These are phyloP conservation scores for Aegotheles bennettii DNA, from an alignment of 2,113 vertebrate species.

Conservation along the genomic window DNA sequence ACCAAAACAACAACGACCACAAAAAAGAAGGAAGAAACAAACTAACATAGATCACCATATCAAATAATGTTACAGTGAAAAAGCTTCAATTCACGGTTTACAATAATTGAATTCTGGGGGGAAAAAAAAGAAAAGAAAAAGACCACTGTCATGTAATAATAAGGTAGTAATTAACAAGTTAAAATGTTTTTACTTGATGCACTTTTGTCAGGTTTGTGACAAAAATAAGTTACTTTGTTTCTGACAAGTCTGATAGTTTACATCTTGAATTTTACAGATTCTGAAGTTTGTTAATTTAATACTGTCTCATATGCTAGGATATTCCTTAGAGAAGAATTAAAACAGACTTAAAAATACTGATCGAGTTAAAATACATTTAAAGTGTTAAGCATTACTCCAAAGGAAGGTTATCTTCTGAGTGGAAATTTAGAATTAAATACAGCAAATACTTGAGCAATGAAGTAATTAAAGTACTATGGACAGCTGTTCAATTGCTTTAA, in stretches of 20 bases:
- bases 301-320: background rate
- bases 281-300: background rate
- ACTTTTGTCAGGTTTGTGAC: background rate
- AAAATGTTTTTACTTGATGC: background rate
- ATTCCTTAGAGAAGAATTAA: background rate
- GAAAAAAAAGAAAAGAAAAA: background rate
- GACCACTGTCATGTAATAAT: background rate
- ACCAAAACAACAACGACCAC: background rate
- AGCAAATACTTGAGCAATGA: background rate
- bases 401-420: background rate
- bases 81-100: background rate
- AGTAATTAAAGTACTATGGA: background rate
- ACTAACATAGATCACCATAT: background rate
- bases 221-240: background rate
- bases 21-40: background rate
- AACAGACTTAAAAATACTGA: background rate
- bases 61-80: background rate
- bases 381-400: background rate
- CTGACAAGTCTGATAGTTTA: background rate
- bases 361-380: background rate
- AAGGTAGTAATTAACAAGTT: background rate
- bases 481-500: background rate
- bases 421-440: background rate
- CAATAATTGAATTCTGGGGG: background rate
- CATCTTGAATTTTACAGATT: background rate